Evolutionary conservation across 2,797 vertebrate genomes (phyloP).

Genomic region (Acipenser oxyrinchus): DNA sequence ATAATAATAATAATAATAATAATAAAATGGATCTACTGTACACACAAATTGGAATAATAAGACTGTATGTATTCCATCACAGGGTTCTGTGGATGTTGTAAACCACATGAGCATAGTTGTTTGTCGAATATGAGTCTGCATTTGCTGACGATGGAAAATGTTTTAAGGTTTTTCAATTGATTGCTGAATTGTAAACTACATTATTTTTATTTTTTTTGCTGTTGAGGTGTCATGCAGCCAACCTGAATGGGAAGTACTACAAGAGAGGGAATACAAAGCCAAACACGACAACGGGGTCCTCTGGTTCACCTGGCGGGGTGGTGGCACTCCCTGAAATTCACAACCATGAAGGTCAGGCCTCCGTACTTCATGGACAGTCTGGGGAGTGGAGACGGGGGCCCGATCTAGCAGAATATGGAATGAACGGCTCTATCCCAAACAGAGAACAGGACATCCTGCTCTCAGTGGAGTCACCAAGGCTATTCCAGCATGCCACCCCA

Average conservation of each 20-base stretch:
- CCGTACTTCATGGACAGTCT: constrained; percentile 57
- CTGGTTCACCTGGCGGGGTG: constrained; percentile 75
- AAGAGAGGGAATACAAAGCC: constrained; percentile 64
- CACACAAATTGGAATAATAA: no score
- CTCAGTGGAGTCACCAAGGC: no score
- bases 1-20: no score
- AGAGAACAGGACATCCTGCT: no score
- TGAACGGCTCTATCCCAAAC: no score
- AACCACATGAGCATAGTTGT: background rate
- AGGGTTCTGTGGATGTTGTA: background rate
- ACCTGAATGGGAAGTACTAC: constrained; percentile 79
- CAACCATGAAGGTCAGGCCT: constrained; percentile 76
- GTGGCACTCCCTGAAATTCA: constrained; percentile 82
- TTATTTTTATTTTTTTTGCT: background rate
- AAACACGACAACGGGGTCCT: constrained; percentile 68
- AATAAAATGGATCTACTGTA: no score
- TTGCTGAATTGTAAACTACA: no score
- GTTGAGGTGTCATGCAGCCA: constrained; percentile 72
- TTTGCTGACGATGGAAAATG: background rate
- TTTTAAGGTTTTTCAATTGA: no score
- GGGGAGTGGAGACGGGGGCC: constrained; percentile 65
- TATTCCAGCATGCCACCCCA: no score
- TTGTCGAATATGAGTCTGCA: background rate
- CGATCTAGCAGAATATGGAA: background rate
- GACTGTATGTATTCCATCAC: no score